Base-by-base conservation (phyloP, 2,113 vertebrate genomes). In the Buteo buteo region DNA sequence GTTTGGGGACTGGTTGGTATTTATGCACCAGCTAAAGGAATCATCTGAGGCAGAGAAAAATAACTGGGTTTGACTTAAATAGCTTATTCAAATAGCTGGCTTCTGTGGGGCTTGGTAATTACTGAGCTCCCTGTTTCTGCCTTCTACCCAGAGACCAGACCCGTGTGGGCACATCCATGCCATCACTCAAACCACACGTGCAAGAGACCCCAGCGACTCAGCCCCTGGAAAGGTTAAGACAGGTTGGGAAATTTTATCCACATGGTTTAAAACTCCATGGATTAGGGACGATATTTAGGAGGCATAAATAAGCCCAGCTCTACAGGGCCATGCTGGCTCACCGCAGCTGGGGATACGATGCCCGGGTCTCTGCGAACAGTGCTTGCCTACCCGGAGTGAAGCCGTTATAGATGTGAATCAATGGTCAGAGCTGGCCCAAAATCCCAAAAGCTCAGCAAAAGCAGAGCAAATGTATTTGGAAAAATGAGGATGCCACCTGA, bases 141-240 rank as follows among this genome's bases (percentile, higher is more conserved):
- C 49, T 19, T 14, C 45, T 44, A 62, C 28, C 4, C 7, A 2
- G 17, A 28, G 44, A 74, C 18, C 18, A 69, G 61, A 49, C 11
- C 40, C 5, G 0, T 8, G 29, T 0, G 2, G 25, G 31, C 17
- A 5, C 34, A 52, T n/a, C 64, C 5, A 0, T 13, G 13, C 29
- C 3, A 0, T 59, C 10, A 25, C 19, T 73, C 66, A 86, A 64
- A 54, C n/a, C 29, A 49, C 55, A 18, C 3, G 0, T 8, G 16
- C 16, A 38, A 20, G 22, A 90, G 21, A 32, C 22, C 13, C 34
- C 38, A 42, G 44, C 2, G 0, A 42, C 31, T 29, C 44, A 31
- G 40, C 5, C 34, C 19, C 31, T 22, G 15, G 62, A 66, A 55
- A 19, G 32, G 22, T 74, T 58, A 76, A 58, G 50, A 34, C 25